Evolutionary conservation across 2,888 invertebrate species (phyloP).

Genomic region (Pseudeuparius sepicola): DNA sequence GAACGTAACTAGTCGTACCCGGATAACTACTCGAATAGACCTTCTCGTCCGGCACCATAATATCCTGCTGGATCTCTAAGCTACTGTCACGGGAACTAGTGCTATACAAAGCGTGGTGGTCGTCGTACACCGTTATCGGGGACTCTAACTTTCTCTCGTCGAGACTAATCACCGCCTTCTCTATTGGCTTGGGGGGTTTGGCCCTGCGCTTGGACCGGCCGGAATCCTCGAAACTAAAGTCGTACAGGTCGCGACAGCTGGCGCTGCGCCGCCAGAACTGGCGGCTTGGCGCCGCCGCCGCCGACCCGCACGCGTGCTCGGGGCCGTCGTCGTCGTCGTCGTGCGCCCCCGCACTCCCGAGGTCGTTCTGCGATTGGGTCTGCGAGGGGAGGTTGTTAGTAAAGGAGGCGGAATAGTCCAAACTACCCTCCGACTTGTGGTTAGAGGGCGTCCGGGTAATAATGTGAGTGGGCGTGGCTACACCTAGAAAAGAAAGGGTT

Average conservation of each 20-base stretch:
- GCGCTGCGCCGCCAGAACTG: conserved; percentile 68
- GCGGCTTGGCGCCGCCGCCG: conserved; percentile 38
- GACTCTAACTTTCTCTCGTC: conserved; percentile 49
- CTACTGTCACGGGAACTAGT: conserved; percentile 51
- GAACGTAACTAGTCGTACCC: conserved; percentile 57
- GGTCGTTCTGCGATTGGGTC: conserved; percentile 39
- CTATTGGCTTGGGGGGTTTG: conserved; percentile 40
- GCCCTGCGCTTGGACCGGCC: conserved; percentile 54
- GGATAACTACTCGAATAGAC: conserved; percentile 82
- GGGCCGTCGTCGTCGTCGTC: conserved; percentile 27
- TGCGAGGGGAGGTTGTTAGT: conserved; percentile 35
- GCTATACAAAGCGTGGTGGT: conserved; percentile 52
- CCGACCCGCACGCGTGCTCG: conserved; percentile 28
- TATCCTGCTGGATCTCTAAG: conserved; percentile 59
- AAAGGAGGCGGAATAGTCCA: conserved; percentile 35
- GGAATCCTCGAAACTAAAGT: conserved; percentile 63
- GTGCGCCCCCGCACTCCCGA: conserved; percentile 33
- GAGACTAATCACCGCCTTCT: conserved; percentile 29
- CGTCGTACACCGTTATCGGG: conserved; percentile 63
- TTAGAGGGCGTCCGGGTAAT: conserved; percentile 48
- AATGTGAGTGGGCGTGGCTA: conserved; percentile 34
- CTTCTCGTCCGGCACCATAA: conserved; percentile 53
- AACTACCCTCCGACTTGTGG: conserved; percentile 45
- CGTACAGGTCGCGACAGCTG: conserved; percentile 73
- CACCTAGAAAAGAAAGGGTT: conserved; percentile 34